phyloP scores from a whole-genome alignment of 2,888 invertebrate genomes.

The Orthosia incerta region DNA sequence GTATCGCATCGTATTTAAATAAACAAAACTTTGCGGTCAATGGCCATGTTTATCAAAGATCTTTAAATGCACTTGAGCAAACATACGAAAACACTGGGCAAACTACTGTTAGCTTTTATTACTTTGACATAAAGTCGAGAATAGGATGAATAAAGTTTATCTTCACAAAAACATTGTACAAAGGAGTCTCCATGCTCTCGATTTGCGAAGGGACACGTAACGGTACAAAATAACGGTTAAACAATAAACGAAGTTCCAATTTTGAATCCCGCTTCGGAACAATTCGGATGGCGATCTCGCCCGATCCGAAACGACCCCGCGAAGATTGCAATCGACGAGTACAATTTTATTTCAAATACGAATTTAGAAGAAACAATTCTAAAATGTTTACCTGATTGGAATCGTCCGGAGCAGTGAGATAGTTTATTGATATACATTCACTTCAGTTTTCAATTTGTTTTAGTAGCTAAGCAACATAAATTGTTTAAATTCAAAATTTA shows the following conservation, averaged over 20 bases:
- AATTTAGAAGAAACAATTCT: conserved; percentile 66
- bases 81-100: neutral
- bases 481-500: too few relatives aligned
- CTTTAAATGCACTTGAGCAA: conserved; percentile 63
- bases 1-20: conserved; percentile 41
- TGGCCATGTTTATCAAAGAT: conserved; percentile 67
- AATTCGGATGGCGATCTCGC: conserved; percentile 72
- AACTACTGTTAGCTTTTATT: conserved; percentile 13
- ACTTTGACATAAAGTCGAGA: conserved; percentile 28
- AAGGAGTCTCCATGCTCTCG: conserved; percentile 71
- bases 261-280: conserved; percentile 74
- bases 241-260: conserved; percentile 80
- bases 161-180: conserved; percentile 50
- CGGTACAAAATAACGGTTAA: conserved; percentile 85
- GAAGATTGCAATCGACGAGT: conserved; percentile 71
- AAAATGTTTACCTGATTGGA: conserved; percentile 68
- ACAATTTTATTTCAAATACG: conserved; percentile 69
- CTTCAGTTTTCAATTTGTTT: conserved; percentile 25
- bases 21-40: conserved; percentile 63
- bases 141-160: conserved; percentile 15
- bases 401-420: conserved; percentile 37
- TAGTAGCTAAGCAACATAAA: neutral
- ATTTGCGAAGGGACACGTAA: conserved; percentile 86
- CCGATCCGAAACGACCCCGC: conserved; percentile 71
- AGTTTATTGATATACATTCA: conserved; percentile 50